Evolutionary conservation across 1,140 invertebrate genomes (phyloP), one percentile per base, ranked within the genome.

Genomic region (Sarcophaga peregrina): DNA sequence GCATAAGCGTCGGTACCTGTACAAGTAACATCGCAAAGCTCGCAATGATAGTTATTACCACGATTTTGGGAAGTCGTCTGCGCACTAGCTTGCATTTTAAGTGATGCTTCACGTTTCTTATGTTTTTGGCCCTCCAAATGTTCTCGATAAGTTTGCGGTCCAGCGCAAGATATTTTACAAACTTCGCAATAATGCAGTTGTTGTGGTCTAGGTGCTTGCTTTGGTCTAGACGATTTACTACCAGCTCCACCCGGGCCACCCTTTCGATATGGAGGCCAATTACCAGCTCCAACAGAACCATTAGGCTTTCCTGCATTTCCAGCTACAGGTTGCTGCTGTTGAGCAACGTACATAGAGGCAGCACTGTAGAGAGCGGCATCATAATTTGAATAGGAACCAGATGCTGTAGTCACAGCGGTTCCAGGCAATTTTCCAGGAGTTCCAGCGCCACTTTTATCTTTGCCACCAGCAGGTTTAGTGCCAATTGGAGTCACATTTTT

Each of bases 91-190:
- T 92, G 94, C 92, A 93, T 94, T 91, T 98, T 98, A 17, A 95
- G 93, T 10, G 96, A 95, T 13, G 96, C 96, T 90, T 99, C 98
- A 90, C 98, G 98, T 92, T 99, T 99, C 92, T 99, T 99, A 91
- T 99, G 98, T 90, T 98, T 98, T 91, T 99, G 97, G 0, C 98
- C 98, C 90, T 98, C 98, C 84, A 99, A 92, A 93, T 99, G 98
- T 90, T 99, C 98, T 82, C 97, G 94, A 91, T 99, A 99, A 0
- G 98, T 98, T 93, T 97, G 96, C 3, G 97, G 96, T 1, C 97
- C 97, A 85, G 97, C 97, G 92, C 97, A 99, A 84, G 97, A 98
- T 87, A 99, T 99, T 90, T 99, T 98, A 91, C 98, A 99, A 6
- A 99, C 96, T 91, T 98, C 97, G 90, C 97, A 98, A 90, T 98